Base-by-base conservation (phyloP, 2,888 invertebrate species). In the Phorcus lineatus region DNA sequence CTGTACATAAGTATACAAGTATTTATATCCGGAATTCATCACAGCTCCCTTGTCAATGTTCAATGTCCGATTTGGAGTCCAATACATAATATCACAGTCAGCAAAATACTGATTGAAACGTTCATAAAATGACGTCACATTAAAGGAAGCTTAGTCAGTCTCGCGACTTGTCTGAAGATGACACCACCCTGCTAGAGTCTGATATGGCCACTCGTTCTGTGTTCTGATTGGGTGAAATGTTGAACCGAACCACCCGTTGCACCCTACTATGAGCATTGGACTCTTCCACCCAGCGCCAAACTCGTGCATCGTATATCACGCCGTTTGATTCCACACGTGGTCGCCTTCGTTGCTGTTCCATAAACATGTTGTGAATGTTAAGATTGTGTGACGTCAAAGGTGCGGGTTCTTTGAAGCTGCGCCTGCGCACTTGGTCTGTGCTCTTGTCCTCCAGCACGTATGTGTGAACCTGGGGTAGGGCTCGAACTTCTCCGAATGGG, bases 301-400 rank as follows among this genome's bases (percentile, higher is more conserved):
- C 28, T 2, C 76, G 55, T 9, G 36, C 55, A 40, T 76, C 76
- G 36, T 76, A 76, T 9, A 36, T 31, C 24, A 76, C 76, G 0
- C 53, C 74, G 55, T 76, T 76, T n/a, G 19, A 19, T 31, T 31
- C 55, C 17, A 76, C n/a, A 24, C 54, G 53, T 24, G 53, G 55
- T 28, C 54, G 28, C 19, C 54, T 31, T 28, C 54, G 54, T 76
- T 55, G 76, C 28, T 53, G 54, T 24, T 76, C 76, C 76, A 76
- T 76, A 19, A 76, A 55, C 76, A 76, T 76, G 76, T 76, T 76
- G 76, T 76, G 76, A 2, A 76, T 76, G 54, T 54, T 55, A 55
- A 76, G 31, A 31, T 76, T 76, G 76, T 76, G 76, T 31, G 55
- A 53, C 36, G 76, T 76, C 55, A 76, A n/a, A 6, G 76, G 76